A percentile compares a stretch with the other conserved stretches of the same genome.
phyloP scores from a whole-genome alignment of 2,113 vertebrate species.

The Aythya baeri region DNA sequence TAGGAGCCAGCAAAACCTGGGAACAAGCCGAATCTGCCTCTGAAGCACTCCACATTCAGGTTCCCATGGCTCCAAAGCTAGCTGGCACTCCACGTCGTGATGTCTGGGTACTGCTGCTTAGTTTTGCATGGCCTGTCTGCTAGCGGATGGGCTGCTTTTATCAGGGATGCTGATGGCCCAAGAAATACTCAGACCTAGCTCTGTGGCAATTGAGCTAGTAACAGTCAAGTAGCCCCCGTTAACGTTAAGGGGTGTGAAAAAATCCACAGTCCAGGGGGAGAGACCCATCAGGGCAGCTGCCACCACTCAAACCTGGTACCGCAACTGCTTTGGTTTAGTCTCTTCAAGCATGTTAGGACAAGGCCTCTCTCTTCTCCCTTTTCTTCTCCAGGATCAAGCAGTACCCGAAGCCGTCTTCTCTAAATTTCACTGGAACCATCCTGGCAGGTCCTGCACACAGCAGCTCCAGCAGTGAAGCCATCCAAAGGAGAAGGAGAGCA shows the following conservation, averaged over 20 bases:
- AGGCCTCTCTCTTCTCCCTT: background rate
- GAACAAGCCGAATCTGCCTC: background rate
- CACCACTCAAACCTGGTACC: background rate
- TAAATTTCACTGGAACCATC: background rate
- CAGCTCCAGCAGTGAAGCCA: background rate
- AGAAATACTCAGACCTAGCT: background rate
- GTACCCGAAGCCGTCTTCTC: background rate
- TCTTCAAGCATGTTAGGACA: background rate
- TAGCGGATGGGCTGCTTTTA: background rate
- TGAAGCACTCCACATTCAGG: accelerated
- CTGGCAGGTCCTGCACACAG: background rate
- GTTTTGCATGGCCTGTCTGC: background rate
- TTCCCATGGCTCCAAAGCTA: background rate
- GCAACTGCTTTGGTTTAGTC: background rate
- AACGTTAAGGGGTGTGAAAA: too few species aligned
- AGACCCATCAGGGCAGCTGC: background rate
- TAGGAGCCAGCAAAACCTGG: background rate
- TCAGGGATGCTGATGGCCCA: accelerated
- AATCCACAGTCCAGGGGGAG: background rate
- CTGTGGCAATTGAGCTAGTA: accelerated
- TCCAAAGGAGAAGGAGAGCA: background rate
- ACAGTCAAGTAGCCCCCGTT: accelerated
- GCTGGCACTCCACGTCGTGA: background rate
- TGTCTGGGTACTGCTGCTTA: accelerated
- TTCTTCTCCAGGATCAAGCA: background rate